Conservation (phyloP, 2,797 vertebrate species). For the Platalea minor region DNA sequence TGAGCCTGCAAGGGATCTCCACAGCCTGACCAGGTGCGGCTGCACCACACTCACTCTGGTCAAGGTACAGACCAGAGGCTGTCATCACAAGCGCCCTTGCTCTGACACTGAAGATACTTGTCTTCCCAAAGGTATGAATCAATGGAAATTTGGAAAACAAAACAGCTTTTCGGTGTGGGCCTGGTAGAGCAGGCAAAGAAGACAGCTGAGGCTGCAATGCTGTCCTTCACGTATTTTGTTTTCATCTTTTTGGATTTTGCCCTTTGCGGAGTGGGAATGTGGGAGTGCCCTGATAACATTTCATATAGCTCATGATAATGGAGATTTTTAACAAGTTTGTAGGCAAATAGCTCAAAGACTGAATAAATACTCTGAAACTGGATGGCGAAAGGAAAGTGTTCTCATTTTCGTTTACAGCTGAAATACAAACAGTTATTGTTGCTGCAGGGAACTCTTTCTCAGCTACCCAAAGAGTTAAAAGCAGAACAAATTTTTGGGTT, state of each 20-base stretch:
- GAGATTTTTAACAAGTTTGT: background rate
- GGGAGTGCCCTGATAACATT: background rate
- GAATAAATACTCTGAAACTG: background rate
- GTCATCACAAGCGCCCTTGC: background rate
- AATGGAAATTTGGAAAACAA: background rate
- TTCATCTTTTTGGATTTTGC: background rate
- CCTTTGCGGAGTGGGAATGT: background rate
- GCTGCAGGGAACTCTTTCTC: background rate
- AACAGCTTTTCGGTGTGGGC: rapidly evolving
- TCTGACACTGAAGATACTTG: background rate
- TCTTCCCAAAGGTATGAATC: background rate
- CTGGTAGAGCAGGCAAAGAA: background rate
- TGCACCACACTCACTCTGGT: too few relatives aligned
- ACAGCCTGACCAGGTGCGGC: background rate
- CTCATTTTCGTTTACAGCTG: background rate
- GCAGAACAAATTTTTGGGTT: background rate
- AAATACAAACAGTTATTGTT: background rate
- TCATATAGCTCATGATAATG: background rate
- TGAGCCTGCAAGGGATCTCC: background rate
- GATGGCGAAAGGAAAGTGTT: background rate
- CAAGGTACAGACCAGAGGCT: background rate
- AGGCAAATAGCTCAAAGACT: background rate
- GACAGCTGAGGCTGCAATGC: background rate
- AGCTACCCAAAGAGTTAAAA: background rate
- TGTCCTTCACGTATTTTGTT: background rate